Conservation (phyloP, 2,888 invertebrate species). For the Acrobasis suavella region DNA sequence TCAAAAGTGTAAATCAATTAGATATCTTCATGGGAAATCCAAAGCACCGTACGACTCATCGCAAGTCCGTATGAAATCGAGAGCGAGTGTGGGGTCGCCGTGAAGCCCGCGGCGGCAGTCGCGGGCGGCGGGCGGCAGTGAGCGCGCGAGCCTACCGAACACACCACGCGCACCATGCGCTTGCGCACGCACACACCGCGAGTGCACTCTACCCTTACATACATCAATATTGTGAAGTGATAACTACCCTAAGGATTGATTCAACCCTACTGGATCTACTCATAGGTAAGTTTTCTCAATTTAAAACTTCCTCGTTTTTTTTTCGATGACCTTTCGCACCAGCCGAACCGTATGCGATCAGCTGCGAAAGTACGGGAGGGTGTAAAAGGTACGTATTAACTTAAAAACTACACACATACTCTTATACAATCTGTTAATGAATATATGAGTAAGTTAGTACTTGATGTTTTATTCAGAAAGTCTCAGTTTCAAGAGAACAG, state of each 20-base stretch:
- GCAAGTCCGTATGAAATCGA: slow-evolving; percentile 34
- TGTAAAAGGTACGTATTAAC: slow-evolving; percentile 33
- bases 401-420: neutral
- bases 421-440: neutral
- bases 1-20: neutral
- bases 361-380: slow-evolving; percentile 66
- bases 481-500: slow-evolving; percentile 14
- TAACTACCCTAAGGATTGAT: slow-evolving; percentile 53
- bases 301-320: neutral
- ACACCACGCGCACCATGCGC: slow-evolving; percentile 66
- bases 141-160: slow-evolving; percentile 62
- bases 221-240: slow-evolving; percentile 70
- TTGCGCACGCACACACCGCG: slow-evolving; percentile 65
- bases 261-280: slow-evolving; percentile 32
- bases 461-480: neutral
- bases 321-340: slow-evolving; percentile 44
- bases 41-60: slow-evolving; percentile 25
- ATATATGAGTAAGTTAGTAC: slow-evolving; percentile 1
- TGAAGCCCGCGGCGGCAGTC: slow-evolving; percentile 46
- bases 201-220: slow-evolving; percentile 58
- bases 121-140: slow-evolving; percentile 54
- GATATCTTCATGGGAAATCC: slow-evolving; percentile 25
- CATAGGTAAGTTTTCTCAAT: neutral
- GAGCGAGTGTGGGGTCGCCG: slow-evolving; percentile 41
- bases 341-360: slow-evolving; percentile 55